A percentile compares a stretch with the other conserved stretches of the same genome.
These are phyloP conservation scores for Eidolon helvum DNA, from an alignment of 2,113 vertebrate species.

Conservation along the genomic window DNA sequence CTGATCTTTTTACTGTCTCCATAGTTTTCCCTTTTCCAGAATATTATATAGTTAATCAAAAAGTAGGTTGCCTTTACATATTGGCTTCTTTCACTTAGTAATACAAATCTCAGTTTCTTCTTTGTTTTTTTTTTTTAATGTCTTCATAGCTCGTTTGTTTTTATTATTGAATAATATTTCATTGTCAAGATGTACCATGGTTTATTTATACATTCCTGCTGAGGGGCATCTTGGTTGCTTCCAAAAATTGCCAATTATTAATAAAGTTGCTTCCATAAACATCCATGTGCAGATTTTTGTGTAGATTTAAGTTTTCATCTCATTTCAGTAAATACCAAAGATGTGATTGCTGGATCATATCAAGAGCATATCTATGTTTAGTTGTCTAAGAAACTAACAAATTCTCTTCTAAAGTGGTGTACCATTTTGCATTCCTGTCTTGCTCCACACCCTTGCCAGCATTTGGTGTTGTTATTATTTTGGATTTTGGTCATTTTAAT, in stretches of 20 bases:
- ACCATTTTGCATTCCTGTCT: neutral
- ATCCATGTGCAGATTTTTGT: neutral
- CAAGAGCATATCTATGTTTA: neutral
- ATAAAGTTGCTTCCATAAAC: neutral
- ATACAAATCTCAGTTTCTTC: neutral
- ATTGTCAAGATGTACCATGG: neutral
- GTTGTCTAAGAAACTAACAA: neutral
- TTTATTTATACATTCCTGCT: neutral
- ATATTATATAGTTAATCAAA: neutral
- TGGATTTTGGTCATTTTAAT: neutral
- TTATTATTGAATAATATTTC: neutral
- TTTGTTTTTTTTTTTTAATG: neutral
- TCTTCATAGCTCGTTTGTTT: neutral
- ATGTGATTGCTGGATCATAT: neutral
- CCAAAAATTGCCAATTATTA: neutral
- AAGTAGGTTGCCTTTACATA: neutral
- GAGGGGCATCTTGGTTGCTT: neutral
- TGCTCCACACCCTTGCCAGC: too few relatives aligned
- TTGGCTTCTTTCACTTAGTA: neutral
- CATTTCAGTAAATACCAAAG: neutral
- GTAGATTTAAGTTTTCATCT: neutral
- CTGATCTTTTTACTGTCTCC: neutral
- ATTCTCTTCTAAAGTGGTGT: neutral
- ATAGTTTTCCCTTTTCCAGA: neutral
- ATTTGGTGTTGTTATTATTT: neutral